Evolutionary conservation across 2,113 vertebrate genomes (phyloP).

Genomic region (Prunella fulvescens): DNA sequence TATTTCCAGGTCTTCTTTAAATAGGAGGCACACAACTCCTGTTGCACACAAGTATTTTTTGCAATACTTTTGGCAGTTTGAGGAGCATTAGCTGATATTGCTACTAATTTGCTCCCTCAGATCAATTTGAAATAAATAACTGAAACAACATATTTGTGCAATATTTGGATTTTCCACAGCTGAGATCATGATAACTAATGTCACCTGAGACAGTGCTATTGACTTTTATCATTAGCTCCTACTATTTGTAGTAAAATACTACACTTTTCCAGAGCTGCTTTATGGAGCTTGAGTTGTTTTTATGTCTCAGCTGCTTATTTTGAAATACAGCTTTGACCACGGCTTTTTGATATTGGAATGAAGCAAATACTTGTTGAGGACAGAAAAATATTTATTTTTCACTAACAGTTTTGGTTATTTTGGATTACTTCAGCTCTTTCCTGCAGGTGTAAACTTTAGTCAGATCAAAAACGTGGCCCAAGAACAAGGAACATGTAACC

Average conservation of each 20-base stretch:
- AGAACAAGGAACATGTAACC: not conserved
- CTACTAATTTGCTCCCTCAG: not conserved
- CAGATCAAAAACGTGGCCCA: not conserved
- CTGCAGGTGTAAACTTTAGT: not conserved
- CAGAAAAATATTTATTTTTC: not conserved
- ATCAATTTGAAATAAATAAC: not conserved
- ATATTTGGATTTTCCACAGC: not conserved
- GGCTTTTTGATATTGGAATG: not conserved
- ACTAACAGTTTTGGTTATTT: not conserved
- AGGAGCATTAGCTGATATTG: not conserved
- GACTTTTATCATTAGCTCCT: not conserved
- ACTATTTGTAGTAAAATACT: not conserved
- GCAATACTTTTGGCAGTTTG: not conserved
- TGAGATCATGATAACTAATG: not conserved
- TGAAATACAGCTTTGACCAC: not conserved
- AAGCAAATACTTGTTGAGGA: not conserved
- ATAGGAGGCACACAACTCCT: not conserved
- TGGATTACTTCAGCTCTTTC: not conserved
- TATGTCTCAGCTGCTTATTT: not conserved
- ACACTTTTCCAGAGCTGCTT: not conserved
- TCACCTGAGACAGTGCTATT: not conserved
- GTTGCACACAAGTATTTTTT: not conserved
- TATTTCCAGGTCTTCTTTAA: not conserved
- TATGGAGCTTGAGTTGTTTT: not conserved
- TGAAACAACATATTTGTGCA: not conserved